These are phyloP conservation scores for Streptopelia turtur DNA, from an alignment of 2,797 vertebrate species.

Conservation along the genomic window DNA sequence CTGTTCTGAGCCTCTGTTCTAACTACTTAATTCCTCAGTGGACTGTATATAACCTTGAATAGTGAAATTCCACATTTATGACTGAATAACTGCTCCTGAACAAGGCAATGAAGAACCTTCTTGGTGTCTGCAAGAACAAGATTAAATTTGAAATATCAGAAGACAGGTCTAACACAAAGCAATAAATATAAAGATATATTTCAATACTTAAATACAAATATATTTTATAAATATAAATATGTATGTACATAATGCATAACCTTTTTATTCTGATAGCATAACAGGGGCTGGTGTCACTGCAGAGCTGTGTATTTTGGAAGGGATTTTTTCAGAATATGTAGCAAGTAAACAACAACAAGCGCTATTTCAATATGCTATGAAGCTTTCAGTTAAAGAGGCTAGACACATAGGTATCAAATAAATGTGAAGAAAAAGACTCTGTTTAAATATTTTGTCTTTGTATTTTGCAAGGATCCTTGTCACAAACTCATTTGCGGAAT, in stretches of 20 bases:
- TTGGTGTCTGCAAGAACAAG: neutral
- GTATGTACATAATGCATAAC: neutral
- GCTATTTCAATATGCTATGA: neutral
- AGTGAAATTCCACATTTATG: neutral
- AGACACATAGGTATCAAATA: neutral
- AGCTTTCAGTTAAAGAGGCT: neutral
- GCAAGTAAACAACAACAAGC: neutral
- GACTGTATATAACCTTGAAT: neutral
- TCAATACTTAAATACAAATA: neutral
- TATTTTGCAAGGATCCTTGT: slow-evolving; percentile 64
- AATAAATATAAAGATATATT: neutral
- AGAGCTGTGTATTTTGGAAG: neutral
- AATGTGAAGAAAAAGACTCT: neutral
- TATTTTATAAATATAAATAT: neutral
- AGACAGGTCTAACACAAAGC: neutral
- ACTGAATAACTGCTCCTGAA: neutral
- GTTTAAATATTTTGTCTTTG: slow-evolving; percentile 41
- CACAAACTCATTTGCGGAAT: slow-evolving; percentile 42
- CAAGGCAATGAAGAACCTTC: neutral
- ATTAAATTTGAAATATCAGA: neutral
- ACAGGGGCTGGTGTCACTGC: neutral
- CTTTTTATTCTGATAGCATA: neutral
- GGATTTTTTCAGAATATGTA: neutral
- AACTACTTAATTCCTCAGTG: neutral
- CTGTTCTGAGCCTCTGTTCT: neutral